Percentiles rank a stretch among this genome's conserved stretches.
Evolutionary conservation across 2,797 vertebrate genomes (phyloP).

Genomic region (Alauda arvensis): DNA sequence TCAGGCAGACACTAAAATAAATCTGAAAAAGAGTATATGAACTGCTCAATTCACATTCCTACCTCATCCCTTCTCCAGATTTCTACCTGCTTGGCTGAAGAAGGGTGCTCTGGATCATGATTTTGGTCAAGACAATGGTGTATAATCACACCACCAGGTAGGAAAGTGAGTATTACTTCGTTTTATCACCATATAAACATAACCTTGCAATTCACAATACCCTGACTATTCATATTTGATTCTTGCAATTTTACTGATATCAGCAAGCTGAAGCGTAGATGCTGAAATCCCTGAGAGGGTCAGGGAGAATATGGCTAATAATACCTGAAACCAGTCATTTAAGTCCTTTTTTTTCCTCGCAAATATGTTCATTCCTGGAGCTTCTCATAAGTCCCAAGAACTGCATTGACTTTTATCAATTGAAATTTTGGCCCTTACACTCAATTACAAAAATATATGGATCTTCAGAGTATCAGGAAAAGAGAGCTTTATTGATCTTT

Average conservation of each 20-base stretch:
- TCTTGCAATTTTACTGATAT: neutral
- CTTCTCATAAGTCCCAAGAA: neutral
- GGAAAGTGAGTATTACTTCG: neutral
- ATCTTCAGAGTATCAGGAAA: neutral
- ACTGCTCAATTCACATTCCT: neutral
- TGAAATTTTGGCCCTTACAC: neutral
- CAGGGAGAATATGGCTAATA: neutral
- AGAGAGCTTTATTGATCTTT: neutral
- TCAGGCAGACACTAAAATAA: neutral
- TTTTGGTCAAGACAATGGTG: neutral
- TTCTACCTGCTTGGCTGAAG: neutral
- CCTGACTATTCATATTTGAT: neutral
- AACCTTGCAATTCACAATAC: rapidly evolving
- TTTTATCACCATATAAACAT: neutral
- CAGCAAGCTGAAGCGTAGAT: neutral
- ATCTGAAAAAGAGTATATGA: neutral
- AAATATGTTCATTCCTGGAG: neutral
- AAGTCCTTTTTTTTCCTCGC: neutral
- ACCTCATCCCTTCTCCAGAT: neutral
- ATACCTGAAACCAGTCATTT: neutral
- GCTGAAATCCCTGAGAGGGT: neutral
- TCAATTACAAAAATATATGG: neutral
- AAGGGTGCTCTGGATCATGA: neutral
- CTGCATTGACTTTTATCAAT: neutral
- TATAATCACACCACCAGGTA: neutral